Percentiles rank a stretch among this genome's conserved stretches.
phyloP scores from a whole-genome alignment of 2,888 invertebrate species.

The Brachynemurus nebulosus region DNA sequence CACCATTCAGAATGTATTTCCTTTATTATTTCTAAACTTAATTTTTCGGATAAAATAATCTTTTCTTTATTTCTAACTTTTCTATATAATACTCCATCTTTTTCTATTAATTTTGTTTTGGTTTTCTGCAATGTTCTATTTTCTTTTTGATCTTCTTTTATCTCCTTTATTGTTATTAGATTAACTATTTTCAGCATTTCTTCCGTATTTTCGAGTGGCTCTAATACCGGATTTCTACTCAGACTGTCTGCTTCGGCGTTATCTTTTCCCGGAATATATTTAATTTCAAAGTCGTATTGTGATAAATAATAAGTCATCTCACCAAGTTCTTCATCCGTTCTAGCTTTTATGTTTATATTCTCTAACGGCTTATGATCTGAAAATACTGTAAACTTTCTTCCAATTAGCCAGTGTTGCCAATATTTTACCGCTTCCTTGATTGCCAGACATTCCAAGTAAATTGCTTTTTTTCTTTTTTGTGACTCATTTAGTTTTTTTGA shows the following conservation, averaged over 20 bases:
- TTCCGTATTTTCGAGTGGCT: conserved; percentile 4
- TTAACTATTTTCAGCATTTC: conserved; percentile 9
- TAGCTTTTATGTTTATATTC: conserved; percentile 9
- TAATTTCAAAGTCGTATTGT: conserved; percentile 3
- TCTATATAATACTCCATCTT: conserved; percentile 11
- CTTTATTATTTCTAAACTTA: conserved; percentile 12
- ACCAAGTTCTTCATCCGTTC: not conserved
- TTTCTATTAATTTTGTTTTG: conserved; percentile 7
- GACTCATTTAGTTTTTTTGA: conserved; percentile 19
- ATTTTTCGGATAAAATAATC: conserved; percentile 14
- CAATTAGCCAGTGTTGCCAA: conserved; percentile 19
- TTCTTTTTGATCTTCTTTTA: conserved; percentile 1
- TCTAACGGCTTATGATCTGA: conserved; percentile 19
- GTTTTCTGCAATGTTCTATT: conserved; percentile 5
- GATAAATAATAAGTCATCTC: not conserved
- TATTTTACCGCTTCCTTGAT: conserved; percentile 12
- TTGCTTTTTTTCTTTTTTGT: conserved; percentile 18
- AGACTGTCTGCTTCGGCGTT: conserved; percentile 12
- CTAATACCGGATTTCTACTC: conserved; percentile 16
- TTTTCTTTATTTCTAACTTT: conserved; percentile 11
- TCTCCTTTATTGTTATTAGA: conserved; percentile 5
- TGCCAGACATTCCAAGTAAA: conserved; percentile 19
- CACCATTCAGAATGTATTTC: conserved; percentile 10
- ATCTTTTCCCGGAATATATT: conserved; percentile 5
- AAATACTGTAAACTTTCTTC: conserved; percentile 16